Evolutionary conservation across 2,797 vertebrate species (phyloP).

Genomic region (Pseudotriccus pelzelni): DNA sequence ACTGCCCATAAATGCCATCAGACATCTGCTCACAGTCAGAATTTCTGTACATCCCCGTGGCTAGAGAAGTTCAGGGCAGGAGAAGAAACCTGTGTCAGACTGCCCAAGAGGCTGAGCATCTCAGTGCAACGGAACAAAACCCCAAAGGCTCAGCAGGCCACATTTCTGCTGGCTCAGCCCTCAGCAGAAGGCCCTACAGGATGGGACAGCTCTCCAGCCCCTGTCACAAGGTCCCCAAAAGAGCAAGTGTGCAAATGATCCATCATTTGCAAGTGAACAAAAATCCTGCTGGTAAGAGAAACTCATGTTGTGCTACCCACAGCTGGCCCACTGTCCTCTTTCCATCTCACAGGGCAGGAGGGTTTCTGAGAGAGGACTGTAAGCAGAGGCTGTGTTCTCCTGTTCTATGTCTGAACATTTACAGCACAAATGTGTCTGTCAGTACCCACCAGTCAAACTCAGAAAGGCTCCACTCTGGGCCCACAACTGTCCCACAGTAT

Average conservation of each 20-base stretch:
- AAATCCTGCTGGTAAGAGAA: not conserved
- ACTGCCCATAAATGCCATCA: not conserved
- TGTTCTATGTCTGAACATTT: accelerated
- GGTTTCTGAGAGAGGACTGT: accelerated
- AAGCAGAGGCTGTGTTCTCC: not conserved
- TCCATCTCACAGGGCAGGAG: not conserved
- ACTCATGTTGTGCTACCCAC: not conserved
- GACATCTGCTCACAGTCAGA: not conserved
- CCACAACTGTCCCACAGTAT: accelerated
- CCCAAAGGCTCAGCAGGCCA: not conserved
- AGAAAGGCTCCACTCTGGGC: not conserved
- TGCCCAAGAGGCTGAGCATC: not conserved
- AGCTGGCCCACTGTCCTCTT: not conserved
- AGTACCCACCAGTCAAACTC: accelerated
- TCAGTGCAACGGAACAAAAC: accelerated
- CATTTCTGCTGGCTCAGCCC: not conserved
- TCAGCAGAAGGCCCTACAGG: not conserved
- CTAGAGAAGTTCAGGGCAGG: not conserved
- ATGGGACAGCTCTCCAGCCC: not conserved
- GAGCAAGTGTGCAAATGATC: not conserved
- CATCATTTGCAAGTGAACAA: not conserved
- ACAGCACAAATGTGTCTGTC: not conserved
- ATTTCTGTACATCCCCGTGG: not conserved
- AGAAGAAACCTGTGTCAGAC: accelerated
- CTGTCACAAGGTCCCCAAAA: not conserved